These are phyloP conservation scores for Arremon aurantiirostris DNA, from an alignment of 2,797 vertebrate genomes.

Conservation along the genomic window DNA sequence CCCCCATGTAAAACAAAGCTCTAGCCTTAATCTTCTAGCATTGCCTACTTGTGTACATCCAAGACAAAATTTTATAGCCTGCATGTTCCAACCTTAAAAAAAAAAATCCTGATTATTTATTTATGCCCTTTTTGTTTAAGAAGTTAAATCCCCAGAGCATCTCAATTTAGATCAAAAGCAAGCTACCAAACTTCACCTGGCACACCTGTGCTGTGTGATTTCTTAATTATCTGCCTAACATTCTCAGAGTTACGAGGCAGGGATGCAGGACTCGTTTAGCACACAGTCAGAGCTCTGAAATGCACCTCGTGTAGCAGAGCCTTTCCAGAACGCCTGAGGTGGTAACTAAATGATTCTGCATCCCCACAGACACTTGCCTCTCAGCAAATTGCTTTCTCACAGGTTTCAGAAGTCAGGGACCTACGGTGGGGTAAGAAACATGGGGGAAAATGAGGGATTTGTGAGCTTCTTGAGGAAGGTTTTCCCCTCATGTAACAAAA, in stretches of 20 bases:
- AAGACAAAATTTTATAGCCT: slow-evolving; percentile 67
- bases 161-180: slow-evolving; percentile 83
- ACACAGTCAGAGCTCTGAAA: slow-evolving; percentile 59
- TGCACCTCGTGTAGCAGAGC: slow-evolving; percentile 2
- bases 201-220: slow-evolving; percentile 79
- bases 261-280: slow-evolving; percentile 43
- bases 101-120: slow-evolving; percentile 75
- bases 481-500: neutral
- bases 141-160: slow-evolving; percentile 82
- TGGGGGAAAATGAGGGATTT: neutral
- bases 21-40: slow-evolving; percentile 30
- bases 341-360: slow-evolving; percentile 23
- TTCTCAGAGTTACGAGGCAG: slow-evolving; percentile 69
- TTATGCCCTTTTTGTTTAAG: slow-evolving; percentile 81
- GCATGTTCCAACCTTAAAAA: slow-evolving; percentile 68
- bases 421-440: neutral
- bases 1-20: slow-evolving; percentile 4
- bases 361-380: slow-evolving; percentile 35
- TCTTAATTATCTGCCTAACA: slow-evolving; percentile 76
- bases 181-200: slow-evolving; percentile 79
- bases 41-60: slow-evolving; percentile 51
- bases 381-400: slow-evolving; percentile 53
- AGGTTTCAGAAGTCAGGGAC: slow-evolving; percentile 7
- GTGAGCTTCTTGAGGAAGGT: neutral
- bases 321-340: slow-evolving; percentile 71